A percentile compares a stretch with the other conserved stretches of the same genome.
phyloP scores from a whole-genome alignment of 2,113 vertebrate species.

The Neogobius melanostomus region DNA sequence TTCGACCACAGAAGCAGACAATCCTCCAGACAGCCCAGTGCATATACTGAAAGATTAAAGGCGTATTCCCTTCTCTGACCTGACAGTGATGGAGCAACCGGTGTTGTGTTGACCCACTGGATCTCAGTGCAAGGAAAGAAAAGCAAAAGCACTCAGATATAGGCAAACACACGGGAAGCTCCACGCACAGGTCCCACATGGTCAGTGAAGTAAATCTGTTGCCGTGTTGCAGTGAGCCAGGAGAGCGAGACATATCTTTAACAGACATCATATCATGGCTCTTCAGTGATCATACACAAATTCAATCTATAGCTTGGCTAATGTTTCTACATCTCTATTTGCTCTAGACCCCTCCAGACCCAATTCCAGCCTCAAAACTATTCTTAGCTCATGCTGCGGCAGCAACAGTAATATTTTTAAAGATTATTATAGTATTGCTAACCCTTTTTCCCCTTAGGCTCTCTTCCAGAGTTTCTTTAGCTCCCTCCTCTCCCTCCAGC shows the following conservation, averaged over 20 bases:
- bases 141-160: too few relatives aligned
- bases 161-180: too few relatives aligned
- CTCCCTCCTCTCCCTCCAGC: constrained; percentile 39
- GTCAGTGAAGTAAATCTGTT: too few relatives aligned
- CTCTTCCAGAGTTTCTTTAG: constrained; percentile 72
- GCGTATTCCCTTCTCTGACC: too few relatives aligned
- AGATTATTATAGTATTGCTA: constrained; percentile 84
- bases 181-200: too few relatives aligned
- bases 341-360: constrained; percentile 45
- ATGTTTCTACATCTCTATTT: constrained; percentile 43
- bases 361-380: constrained; percentile 64
- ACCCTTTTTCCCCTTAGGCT: constrained; percentile 82
- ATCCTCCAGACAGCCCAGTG: too few relatives aligned
- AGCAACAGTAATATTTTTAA: constrained; percentile 76
- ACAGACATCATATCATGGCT: background rate
- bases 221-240: too few relatives aligned
- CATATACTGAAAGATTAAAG: too few relatives aligned
- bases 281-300: background rate
- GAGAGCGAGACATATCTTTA: background rate
- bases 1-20: too few relatives aligned
- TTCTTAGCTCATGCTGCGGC: constrained; percentile 75
- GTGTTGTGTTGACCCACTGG: too few relatives aligned
- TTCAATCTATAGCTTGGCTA: background rate
- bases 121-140: too few relatives aligned
- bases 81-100: too few relatives aligned